Evolutionary conservation across 2,888 invertebrate genomes (phyloP).

Genomic region (Pocota personata): DNA sequence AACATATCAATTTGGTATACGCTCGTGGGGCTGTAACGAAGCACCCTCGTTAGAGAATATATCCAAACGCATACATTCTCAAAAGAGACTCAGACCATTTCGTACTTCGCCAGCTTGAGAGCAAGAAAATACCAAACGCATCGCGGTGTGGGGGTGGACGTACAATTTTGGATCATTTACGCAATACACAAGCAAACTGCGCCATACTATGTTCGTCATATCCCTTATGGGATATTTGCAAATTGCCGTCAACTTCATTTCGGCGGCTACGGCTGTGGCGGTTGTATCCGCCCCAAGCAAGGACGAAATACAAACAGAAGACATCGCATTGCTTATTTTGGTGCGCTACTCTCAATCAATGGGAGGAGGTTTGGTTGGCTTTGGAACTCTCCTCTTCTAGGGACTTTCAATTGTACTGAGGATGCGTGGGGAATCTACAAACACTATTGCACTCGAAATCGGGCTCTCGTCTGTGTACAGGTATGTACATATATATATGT

Average conservation of each 20-base stretch:
- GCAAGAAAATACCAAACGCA: constrained; percentile 60
- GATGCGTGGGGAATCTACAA: constrained; percentile 59
- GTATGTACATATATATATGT: too few species aligned
- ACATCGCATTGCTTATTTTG: constrained; percentile 64
- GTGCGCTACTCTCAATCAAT: constrained; percentile 55
- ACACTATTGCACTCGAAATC: constrained; percentile 2
- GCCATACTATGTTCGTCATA: constrained; percentile 68
- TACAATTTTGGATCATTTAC: constrained; percentile 54
- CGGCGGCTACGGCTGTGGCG: constrained; percentile 53
- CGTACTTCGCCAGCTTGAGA: constrained; percentile 28
- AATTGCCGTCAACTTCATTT: constrained; percentile 68
- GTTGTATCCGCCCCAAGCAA: constrained; percentile 73
- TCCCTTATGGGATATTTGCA: constrained; percentile 70
- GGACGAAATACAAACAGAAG: constrained; percentile 73
- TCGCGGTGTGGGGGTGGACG: constrained; percentile 37
- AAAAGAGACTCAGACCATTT: constrained; percentile 18
- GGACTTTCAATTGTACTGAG: constrained; percentile 43
- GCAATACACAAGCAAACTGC: constrained; percentile 61
- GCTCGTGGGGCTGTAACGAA: constrained; percentile 69
- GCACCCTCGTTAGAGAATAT: constrained; percentile 38
- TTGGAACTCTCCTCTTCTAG: constrained; percentile 49
- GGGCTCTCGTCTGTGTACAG: constrained; percentile 11
- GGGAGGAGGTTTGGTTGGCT: constrained; percentile 62
- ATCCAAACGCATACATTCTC: constrained; percentile 40
- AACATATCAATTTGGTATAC: constrained; percentile 23